These are phyloP conservation scores for Ceratitis capitata DNA, from an alignment of 1,140 invertebrate genomes.

Conservation along the genomic window DNA sequence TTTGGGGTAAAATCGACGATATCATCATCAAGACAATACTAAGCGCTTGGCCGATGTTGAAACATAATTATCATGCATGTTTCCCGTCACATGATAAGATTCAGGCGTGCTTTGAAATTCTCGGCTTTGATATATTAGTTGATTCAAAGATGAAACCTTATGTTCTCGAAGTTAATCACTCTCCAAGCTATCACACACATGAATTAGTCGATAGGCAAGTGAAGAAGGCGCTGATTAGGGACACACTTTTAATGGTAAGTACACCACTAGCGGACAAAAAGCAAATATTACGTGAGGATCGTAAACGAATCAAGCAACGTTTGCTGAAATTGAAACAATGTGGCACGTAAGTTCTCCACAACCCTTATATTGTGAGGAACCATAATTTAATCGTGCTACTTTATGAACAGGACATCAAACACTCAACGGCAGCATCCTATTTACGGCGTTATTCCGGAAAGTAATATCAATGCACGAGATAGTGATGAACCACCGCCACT, in stretches of 20 bases:
- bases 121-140: conserved; percentile 88
- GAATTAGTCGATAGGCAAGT: conserved; percentile 84
- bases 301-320: conserved; percentile 73
- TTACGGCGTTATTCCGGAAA: background rate
- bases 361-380: no score
- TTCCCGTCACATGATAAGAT: conserved; percentile 86
- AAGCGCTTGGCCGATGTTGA: conserved; percentile 83
- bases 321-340: conserved; percentile 65
- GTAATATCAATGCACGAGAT: background rate
- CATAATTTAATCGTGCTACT: background rate
- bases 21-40: conserved; percentile 90
- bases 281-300: conserved; percentile 78
- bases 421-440: background rate
- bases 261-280: conserved; percentile 81
- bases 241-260: conserved; percentile 86
- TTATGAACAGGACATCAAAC: background rate
- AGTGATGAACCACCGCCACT: background rate
- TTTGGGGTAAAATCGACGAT: conserved; percentile 88
- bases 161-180: conserved; percentile 90
- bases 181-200: conserved; percentile 90
- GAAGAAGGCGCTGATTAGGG: conserved; percentile 82
- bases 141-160: conserved; percentile 87
- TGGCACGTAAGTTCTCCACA: conserved; percentile 49
- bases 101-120: conserved; percentile 88
- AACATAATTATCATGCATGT: conserved; percentile 87